Base-by-base conservation (phyloP, 2,113 vertebrate species). In the Suncus etruscus region DNA sequence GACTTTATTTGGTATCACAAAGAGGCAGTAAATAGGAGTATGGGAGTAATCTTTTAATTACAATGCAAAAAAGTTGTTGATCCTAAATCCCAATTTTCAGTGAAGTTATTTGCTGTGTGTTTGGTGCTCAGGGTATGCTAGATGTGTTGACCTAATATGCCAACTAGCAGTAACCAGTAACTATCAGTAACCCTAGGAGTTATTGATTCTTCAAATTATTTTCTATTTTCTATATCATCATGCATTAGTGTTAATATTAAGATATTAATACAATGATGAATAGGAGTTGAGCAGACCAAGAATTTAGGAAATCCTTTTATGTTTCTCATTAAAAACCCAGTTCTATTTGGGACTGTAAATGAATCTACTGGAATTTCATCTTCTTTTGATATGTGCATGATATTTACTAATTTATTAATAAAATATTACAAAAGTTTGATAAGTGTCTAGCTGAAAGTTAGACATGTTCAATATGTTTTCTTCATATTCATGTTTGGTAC, bases 401-500 rank as follows among this genome's bases (percentile, higher is more conserved):
- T 24, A 50, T 80, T 78, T 88, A 22, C 8, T 86, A 83, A 74
- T 79, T 3, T 87, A 54, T 29, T 82, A 45, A 65, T 1, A 76
- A 22, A 70, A 81, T 50, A 61, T 54, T 68, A 68, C 27, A 68
- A 68, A 68, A 12, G 12, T 68, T n/a, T 68, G 12, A 12, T n/a
- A 66, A 68, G n/a, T 11, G 65, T 68, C 45, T 73, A 78, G 16
- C 8, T 87, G 61, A 85, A 85, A 77, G 65, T 50, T 11, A 51
- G 54, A 12, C 54, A 76, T 4, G 45, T 22, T 87, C 25, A 78
- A 15, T 8, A 4, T 3, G 54, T 86, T 76, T 48, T 15, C 39
- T 32, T 91, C 45, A 73, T 77, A 66, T 87, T 86, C 25, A 15
- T 78, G 14, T 74, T 29, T 91, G 58, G 29, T 54, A 74, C 81